phyloP scores from a whole-genome alignment of 2,797 vertebrate genomes.

The Cyprinodon diabolis region DNA sequence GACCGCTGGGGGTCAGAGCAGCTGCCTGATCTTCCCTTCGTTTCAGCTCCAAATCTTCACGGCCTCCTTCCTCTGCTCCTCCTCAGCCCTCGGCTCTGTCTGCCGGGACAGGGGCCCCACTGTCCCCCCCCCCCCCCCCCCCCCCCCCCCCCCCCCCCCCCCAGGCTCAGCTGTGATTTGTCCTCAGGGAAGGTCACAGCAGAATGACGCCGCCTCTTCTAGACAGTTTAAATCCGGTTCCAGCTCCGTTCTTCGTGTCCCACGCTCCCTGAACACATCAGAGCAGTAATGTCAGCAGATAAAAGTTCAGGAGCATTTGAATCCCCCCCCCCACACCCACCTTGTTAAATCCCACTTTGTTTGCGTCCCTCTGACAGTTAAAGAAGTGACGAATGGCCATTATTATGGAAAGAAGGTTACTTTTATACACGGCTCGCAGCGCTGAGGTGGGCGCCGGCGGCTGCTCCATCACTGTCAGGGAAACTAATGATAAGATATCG shows the following conservation, averaged over 20 bases:
- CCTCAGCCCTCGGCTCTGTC: not conserved
- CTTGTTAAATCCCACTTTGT: conserved; percentile 66
- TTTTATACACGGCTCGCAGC: conserved; percentile 73
- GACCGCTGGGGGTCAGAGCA: too few species aligned
- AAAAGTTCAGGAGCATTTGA: conserved; percentile 56
- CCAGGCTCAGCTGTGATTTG: not conserved
- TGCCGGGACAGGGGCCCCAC: not conserved
- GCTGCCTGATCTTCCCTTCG: too few species aligned
- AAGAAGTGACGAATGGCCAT: conserved; percentile 79
- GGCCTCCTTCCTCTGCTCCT: too few species aligned
- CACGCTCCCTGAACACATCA: conserved; percentile 72
- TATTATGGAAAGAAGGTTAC: conserved; percentile 86
- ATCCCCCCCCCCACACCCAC: conserved; percentile 19
- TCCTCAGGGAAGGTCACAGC: not conserved
- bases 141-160: not conserved
- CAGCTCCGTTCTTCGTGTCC: conserved; percentile 43
- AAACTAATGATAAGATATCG: conserved; percentile 86
- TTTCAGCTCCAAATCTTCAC: too few species aligned
- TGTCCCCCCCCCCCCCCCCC: not conserved
- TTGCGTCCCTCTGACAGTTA: conserved; percentile 70
- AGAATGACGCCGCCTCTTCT: conserved; percentile 40
- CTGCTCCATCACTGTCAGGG: conserved; percentile 80
- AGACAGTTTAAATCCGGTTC: conserved; percentile 42
- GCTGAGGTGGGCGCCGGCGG: conserved; percentile 37
- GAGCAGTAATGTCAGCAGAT: conserved; percentile 56